Evolutionary conservation across 2,797 vertebrate genomes (phyloP).

Genomic region (Anas capensis): DNA sequence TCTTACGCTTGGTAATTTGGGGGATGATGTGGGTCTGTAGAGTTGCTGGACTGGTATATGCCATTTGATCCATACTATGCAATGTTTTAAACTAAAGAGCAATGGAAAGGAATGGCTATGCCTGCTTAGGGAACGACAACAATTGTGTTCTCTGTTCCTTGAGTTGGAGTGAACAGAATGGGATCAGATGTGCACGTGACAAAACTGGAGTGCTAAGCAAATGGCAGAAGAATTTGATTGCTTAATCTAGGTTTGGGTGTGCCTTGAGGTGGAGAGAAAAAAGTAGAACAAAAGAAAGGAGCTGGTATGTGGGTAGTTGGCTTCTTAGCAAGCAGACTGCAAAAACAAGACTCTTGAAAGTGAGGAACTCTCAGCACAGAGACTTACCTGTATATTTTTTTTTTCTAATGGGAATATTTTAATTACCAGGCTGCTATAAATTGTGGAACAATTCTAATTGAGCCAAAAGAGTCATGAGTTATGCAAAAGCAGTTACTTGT

Average conservation of each 20-base stretch:
- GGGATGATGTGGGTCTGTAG: neutral
- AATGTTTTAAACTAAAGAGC: neutral
- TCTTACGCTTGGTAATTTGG: neutral
- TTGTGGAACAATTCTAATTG: neutral
- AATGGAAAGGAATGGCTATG: accelerated
- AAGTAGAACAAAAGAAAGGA: neutral
- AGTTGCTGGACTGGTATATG: neutral
- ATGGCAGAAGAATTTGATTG: neutral
- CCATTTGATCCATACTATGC: neutral
- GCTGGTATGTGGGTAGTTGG: neutral
- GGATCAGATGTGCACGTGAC: neutral
- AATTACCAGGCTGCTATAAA: neutral
- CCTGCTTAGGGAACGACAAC: neutral
- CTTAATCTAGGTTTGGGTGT: neutral
- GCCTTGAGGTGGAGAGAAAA: neutral
- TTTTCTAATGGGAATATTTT: neutral
- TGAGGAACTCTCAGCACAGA: neutral
- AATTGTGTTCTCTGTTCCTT: neutral
- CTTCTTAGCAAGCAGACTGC: neutral
- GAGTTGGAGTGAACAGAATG: neutral
- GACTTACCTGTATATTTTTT: neutral
- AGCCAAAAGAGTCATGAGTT: neutral
- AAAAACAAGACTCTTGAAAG: neutral
- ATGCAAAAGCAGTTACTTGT: neutral
- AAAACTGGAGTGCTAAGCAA: neutral